A percentile compares a stretch with the other conserved stretches of the same genome.
Conservation (phyloP, 1,140 invertebrate genomes). For the Bradysia coprophila region DNA sequence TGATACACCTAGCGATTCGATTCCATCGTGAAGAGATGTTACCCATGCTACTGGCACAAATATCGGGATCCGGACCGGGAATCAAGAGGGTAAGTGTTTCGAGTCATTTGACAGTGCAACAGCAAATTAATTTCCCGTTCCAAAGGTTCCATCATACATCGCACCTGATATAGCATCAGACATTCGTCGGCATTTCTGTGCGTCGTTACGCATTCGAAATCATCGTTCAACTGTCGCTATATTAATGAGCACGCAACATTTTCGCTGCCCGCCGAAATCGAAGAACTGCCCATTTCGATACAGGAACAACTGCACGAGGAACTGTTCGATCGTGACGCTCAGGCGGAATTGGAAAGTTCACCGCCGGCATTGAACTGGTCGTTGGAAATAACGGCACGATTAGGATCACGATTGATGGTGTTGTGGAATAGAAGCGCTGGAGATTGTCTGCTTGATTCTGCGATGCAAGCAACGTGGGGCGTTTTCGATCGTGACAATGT, state of each 20-base stretch:
- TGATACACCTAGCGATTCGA: slow-evolving; percentile 85
- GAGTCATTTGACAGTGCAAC: no score
- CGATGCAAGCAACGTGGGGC: slow-evolving; percentile 90
- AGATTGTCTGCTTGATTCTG: slow-evolving; percentile 86
- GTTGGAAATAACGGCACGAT: slow-evolving; percentile 57
- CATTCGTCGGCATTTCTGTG: slow-evolving; percentile 75
- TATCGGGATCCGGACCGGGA: slow-evolving; percentile 68
- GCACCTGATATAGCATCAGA: slow-evolving; percentile 79
- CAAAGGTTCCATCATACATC: slow-evolving; percentile 77
- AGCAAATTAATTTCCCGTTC: no score
- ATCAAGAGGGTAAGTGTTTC: no score
- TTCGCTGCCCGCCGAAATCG: slow-evolving; percentile 45
- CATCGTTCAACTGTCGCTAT: slow-evolving; percentile 76
- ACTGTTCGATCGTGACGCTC: slow-evolving; percentile 84
- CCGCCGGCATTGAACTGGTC: slow-evolving; percentile 88
- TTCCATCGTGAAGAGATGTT: slow-evolving; percentile 86
- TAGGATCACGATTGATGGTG: slow-evolving; percentile 71
- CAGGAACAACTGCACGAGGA: slow-evolving; percentile 88
- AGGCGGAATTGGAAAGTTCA: slow-evolving; percentile 76
- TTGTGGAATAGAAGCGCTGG: slow-evolving; percentile 96
- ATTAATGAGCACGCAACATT: slow-evolving; percentile 63
- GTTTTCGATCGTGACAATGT: slow-evolving; percentile 87
- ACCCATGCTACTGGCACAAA: slow-evolving; percentile 70
- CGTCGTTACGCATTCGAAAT: slow-evolving; percentile 69
- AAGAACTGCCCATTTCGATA: slow-evolving; percentile 68